Base-by-base conservation (phyloP, 2,888 invertebrate species). In the Tetheella fluctuosa region DNA sequence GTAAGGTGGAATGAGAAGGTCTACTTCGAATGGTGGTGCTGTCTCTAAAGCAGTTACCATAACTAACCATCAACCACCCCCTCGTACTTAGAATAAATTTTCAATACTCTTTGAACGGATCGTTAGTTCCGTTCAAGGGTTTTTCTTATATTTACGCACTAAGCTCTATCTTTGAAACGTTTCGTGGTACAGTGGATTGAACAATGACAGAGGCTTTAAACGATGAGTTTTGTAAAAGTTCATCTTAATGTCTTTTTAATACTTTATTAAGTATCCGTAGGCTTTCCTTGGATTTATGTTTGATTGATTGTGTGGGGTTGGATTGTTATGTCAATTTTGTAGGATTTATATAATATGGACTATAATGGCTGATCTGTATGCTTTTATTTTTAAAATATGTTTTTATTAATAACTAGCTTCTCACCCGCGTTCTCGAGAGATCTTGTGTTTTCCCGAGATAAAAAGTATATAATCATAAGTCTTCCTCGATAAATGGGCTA, bases 71-170 rank as follows among this genome's bases (percentile, higher is more conserved):
- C 85, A 86, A 83, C 82, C 84, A 76, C 84, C 80, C 84, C 74
- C 76, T 77, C 85, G 88, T 90, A 88, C 87, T 90, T 85, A 86
- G 90, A 90, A 92, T 92, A 92, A 91, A 92, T 92, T 91, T 92
- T 90, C 91, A 90, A 92, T 91, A 89, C 87, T 80, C 77, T 75
- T 73, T 80, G 80, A 81, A 84, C 77, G 85, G 83, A 72, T 86
- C 90, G 90, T 91, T 91, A 89, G 87, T 90, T 89, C 86, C 84
- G 74, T 85, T 87, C 84, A 86, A 81, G 83, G 82, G 85, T 79
- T 81, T 48, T 80, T 77, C 71, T 70, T 67, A 75, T 81, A 77
- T 83, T 81, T 83, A 85, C 82, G 80, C 77, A 76, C 75, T 74
- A 72, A 75, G 80, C 77, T 80, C 13, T 81, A 79, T 79, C 76